phyloP scores from a whole-genome alignment of 2,113 vertebrate genomes.

The Tyrannus savana region DNA sequence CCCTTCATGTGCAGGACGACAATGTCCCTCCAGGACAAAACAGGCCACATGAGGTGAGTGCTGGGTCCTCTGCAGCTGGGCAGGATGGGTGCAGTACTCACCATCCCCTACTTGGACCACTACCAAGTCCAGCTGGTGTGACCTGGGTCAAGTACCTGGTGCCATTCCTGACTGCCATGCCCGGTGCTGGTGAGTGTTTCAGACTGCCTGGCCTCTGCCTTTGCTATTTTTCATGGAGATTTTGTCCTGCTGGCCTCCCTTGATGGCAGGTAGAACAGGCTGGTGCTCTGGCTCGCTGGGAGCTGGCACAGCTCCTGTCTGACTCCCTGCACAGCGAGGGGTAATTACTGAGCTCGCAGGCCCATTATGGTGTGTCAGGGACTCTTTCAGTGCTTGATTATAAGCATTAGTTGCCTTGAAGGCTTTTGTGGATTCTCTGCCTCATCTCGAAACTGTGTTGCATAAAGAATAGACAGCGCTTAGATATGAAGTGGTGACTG shows the following conservation, averaged over 20 bases:
- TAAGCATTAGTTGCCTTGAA: conserved; percentile 4
- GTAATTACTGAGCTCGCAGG: not conserved
- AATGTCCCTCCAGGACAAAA: conserved; percentile 30
- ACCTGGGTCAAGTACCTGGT: not conserved
- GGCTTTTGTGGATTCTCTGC: conserved; percentile 54
- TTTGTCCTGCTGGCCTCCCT: not conserved
- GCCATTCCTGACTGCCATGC: rapidly evolving
- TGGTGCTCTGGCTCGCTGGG: not conserved
- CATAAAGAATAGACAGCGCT: conserved; percentile 18
- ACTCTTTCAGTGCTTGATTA: conserved; percentile 20
- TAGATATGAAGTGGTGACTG: conserved; percentile 49
- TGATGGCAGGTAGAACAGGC: conserved; percentile 23
- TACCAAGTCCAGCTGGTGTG: not conserved
- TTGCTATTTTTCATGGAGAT: not conserved
- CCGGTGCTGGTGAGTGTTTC: not conserved
- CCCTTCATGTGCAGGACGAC: not conserved
- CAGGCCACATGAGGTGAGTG: not conserved
- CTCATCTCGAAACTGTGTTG: conserved; percentile 38
- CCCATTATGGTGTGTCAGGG: not conserved
- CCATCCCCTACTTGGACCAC: no score
- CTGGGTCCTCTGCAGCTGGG: not conserved
- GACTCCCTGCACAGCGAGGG: not conserved
- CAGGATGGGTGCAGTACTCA: not conserved
- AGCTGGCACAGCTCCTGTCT: not conserved
- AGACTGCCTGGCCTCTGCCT: not conserved